phyloP scores from a whole-genome alignment of 2,113 vertebrate genomes.

The Toxostoma redivivum region DNA sequence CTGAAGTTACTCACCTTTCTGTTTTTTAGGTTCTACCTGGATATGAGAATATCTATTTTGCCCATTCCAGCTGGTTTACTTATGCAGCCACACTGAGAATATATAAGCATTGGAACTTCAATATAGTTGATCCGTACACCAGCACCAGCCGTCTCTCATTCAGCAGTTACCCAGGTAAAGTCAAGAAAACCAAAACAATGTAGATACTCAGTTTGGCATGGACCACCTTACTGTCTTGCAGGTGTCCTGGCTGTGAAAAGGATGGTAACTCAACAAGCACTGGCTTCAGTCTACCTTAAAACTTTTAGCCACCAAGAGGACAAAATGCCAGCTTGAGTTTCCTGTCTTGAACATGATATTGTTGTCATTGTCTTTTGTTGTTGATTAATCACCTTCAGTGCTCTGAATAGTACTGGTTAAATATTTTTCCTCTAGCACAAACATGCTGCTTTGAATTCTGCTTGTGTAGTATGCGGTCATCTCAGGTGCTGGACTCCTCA shows the following conservation, averaged over 20 bases:
- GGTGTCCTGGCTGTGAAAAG: background rate
- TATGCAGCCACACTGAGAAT: slow-evolving; percentile 89
- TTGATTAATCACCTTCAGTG: background rate
- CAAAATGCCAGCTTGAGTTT: background rate
- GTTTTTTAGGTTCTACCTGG: slow-evolving; percentile 85
- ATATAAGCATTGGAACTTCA: slow-evolving; percentile 93
- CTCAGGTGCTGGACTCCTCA: background rate
- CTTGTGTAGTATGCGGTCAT: background rate
- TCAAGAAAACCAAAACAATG: background rate
- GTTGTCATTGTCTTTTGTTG: background rate
- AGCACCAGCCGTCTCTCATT: slow-evolving; percentile 83
- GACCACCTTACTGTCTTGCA: background rate
- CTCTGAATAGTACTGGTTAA: background rate
- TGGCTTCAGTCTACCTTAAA: background rate
- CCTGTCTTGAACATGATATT: background rate
- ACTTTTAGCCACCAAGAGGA: background rate
- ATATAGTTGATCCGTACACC: slow-evolving; percentile 73
- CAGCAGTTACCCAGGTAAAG: slow-evolving; percentile 92
- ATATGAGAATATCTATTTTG: slow-evolving; percentile 89
- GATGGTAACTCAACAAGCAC: background rate
- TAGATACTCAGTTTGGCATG: background rate
- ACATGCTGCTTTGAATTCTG: background rate
- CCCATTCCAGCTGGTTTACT: slow-evolving; percentile 94
- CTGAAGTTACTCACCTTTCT: background rate
- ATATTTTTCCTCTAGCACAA: background rate